phyloP scores from a whole-genome alignment of 1,140 invertebrate species.

The Scaptomyza pallida region DNA sequence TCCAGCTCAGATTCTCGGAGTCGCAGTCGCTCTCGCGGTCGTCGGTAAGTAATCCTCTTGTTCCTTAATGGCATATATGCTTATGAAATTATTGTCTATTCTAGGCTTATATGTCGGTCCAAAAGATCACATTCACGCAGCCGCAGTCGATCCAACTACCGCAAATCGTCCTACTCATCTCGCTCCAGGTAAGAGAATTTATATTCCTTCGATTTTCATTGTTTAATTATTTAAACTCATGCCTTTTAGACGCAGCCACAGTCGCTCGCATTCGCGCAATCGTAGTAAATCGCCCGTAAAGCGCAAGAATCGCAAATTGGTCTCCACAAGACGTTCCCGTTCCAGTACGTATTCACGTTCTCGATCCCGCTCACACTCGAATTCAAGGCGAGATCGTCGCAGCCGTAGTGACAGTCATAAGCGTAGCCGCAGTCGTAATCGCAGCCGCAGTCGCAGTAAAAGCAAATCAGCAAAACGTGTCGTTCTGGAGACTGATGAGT shows the following conservation, averaged over 20 bases:
- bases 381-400: slow-evolving; percentile 73
- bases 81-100: slow-evolving; percentile 29
- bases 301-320: slow-evolving; percentile 72
- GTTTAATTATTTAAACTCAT: background rate
- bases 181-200: slow-evolving; percentile 54
- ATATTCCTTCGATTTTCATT: background rate
- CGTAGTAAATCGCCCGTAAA: slow-evolving; percentile 60
- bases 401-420: slow-evolving; percentile 46
- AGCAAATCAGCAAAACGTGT: slow-evolving; percentile 44
- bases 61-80: background rate
- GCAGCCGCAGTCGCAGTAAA: slow-evolving; percentile 30
- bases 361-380: slow-evolving; percentile 60
- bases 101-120: slow-evolving; percentile 65
- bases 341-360: slow-evolving; percentile 84
- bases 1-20: slow-evolving; percentile 77
- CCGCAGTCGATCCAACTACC: slow-evolving; percentile 74
- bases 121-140: slow-evolving; percentile 68
- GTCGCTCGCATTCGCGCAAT: slow-evolving; percentile 62
- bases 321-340: slow-evolving; percentile 77
- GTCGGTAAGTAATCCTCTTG: slow-evolving; percentile 48
- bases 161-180: slow-evolving; percentile 74
- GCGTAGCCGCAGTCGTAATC: slow-evolving; percentile 34
- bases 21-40: slow-evolving; percentile 84
- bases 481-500: slow-evolving; percentile 70
- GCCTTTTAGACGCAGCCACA: slow-evolving; percentile 52